These are phyloP conservation scores for Heteromyza rotundicornis DNA, from an alignment of 2,888 invertebrate species.

Conservation along the genomic window DNA sequence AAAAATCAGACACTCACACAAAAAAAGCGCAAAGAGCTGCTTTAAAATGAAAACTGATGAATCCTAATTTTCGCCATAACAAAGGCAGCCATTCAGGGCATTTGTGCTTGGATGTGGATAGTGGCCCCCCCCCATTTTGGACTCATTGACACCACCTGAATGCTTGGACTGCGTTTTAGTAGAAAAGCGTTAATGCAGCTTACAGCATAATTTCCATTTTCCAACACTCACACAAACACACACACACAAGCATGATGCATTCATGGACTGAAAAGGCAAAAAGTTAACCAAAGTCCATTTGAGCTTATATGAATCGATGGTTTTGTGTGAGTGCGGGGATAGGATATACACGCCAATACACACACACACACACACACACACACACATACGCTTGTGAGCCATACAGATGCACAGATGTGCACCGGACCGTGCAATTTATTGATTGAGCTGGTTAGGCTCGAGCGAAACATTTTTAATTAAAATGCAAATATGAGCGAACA, in stretches of 20 bases:
- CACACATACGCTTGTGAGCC: no score
- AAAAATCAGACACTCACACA: no score
- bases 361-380: constrained; percentile 1
- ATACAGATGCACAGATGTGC: constrained; percentile 21
- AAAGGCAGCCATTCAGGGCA: no score
- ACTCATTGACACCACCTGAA: no score
- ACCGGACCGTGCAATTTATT: constrained; percentile 49
- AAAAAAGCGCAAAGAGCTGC: no score
- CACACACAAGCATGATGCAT: neutral
- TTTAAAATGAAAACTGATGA: no score
- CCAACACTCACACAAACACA: neutral
- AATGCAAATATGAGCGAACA: constrained; percentile 15
- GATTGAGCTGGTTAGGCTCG: constrained; percentile 45
- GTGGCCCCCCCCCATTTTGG: no score
- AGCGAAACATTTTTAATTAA: constrained; percentile 15
- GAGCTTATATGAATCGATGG: no score
- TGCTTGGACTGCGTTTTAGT: no score
- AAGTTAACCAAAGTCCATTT: constrained; percentile 4
- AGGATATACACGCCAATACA: neutral
- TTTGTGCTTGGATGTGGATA: no score
- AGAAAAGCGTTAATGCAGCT: constrained; percentile 3
- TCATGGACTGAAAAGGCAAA: neutral
- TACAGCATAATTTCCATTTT: neutral
- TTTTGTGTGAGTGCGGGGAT: no score
- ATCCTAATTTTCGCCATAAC: no score